Evolutionary conservation across 2,888 invertebrate genomes (phyloP).

Genomic region (Eledona agricola): DNA sequence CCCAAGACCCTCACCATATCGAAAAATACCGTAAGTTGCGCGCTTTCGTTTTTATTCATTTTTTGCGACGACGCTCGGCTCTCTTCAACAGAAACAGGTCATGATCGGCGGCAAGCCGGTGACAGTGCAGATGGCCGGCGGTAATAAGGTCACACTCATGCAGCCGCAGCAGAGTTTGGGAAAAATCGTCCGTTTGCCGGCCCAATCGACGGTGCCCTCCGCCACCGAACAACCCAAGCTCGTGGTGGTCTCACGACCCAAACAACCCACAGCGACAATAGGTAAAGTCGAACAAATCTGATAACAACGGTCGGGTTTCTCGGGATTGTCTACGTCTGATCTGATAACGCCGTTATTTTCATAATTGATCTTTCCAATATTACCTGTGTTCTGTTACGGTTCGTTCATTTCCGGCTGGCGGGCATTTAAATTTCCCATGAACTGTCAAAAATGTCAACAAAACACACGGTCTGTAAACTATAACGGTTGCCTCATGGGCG

Average conservation of each 20-base stretch:
- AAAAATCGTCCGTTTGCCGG: constrained; percentile 59
- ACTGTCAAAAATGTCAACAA: too few relatives aligned
- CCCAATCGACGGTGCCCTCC: constrained; percentile 52
- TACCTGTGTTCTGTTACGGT: too few relatives aligned
- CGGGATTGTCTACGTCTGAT: too few relatives aligned
- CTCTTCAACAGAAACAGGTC: constrained; percentile 65
- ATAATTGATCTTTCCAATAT: too few relatives aligned
- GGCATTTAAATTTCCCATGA: too few relatives aligned
- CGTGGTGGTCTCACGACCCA: constrained; percentile 65
- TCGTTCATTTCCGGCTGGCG: too few relatives aligned
- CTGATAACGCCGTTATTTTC: too few relatives aligned
- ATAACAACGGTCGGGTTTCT: neutral
- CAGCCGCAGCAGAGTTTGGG: constrained; percentile 56
- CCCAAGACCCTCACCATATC: constrained; percentile 71
- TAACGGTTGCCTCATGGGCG: too few relatives aligned
- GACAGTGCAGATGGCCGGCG: constrained; percentile 74
- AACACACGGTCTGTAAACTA: too few relatives aligned
- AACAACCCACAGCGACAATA: constrained; percentile 67
- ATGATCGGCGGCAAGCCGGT: constrained; percentile 77
- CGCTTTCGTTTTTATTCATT: constrained; percentile 14
- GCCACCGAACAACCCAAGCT: constrained; percentile 60
- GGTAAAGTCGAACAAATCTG: constrained; percentile 52
- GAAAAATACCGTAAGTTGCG: constrained; percentile 63
- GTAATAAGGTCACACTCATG: constrained; percentile 71
- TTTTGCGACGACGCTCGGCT: constrained; percentile 2